phyloP scores from a whole-genome alignment of 2,113 vertebrate species.

The Albula glossodonta region DNA sequence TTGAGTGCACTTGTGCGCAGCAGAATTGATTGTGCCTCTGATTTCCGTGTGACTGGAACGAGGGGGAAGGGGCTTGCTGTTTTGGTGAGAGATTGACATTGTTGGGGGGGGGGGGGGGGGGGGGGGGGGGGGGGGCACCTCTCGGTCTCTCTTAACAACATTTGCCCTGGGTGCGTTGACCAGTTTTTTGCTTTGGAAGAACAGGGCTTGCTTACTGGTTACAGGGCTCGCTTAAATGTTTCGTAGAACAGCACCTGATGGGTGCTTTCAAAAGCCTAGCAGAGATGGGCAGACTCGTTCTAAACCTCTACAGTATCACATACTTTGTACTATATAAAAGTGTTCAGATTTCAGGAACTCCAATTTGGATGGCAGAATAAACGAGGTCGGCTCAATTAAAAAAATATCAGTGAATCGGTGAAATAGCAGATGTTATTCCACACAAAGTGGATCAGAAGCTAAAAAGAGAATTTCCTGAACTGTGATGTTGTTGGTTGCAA shows the following conservation, averaged over 20 bases:
- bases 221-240: no score
- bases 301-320: no score
- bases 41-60: slow-evolving; percentile 54
- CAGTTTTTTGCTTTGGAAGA: neutral
- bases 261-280: neutral
- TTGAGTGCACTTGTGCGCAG: slow-evolving; percentile 57
- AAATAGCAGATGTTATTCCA: neutral
- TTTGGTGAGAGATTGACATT: slow-evolving; percentile 5
- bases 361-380: neutral
- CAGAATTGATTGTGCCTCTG: slow-evolving; percentile 66
- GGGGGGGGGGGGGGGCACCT: neutral
- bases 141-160: neutral
- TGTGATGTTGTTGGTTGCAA: neutral
- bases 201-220: no score
- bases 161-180: neutral
- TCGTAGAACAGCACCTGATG: neutral
- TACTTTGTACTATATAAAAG: no score
- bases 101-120: slow-evolving; percentile 11
- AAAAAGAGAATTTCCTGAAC: neutral
- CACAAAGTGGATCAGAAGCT: neutral
- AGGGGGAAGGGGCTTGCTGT: neutral
- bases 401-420: neutral
- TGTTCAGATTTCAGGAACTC: no score
- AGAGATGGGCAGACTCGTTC: neutral
- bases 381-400: neutral